A percentile compares a stretch with the other conserved stretches of the same genome.
phyloP scores from a whole-genome alignment of 2,113 vertebrate genomes.

The Haemorhous mexicanus region DNA sequence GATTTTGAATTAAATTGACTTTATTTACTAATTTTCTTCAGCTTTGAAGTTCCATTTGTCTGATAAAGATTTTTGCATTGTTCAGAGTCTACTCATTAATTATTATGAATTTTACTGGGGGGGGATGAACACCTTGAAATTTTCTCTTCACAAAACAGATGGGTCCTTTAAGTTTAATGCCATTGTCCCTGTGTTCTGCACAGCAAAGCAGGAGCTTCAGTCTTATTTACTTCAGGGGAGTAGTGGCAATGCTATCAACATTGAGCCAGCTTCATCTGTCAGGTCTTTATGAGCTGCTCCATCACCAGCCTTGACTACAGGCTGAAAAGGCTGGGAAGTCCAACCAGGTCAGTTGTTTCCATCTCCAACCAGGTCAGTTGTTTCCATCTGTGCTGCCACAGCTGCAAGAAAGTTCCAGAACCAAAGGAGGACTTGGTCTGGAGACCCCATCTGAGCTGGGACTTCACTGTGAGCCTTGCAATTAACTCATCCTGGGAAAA shows the following conservation, averaged over 20 bases:
- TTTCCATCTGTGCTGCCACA: neutral
- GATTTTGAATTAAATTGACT: neutral
- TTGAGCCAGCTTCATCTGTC: neutral
- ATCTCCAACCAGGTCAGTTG: neutral
- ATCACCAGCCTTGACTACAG: neutral
- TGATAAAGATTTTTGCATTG: neutral
- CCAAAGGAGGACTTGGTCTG: neutral
- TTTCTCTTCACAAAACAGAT: neutral
- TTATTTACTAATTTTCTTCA: neutral
- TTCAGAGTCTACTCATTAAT: neutral
- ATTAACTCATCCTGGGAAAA: neutral
- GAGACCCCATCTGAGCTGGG: neutral
- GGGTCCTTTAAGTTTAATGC: neutral
- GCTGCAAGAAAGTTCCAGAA: neutral
- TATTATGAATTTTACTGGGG: neutral
- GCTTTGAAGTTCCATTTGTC: neutral
- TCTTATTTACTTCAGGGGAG: neutral
- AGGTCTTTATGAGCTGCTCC: neutral
- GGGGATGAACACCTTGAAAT: neutral
- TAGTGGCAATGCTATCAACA: neutral
- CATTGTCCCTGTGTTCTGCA: neutral
- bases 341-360: neutral
- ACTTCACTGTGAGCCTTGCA: neutral
- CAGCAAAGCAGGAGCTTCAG: neutral
- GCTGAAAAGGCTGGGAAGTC: neutral